These are phyloP conservation scores for Gibbula magus DNA, from an alignment of 2,888 invertebrate genomes.

Conservation along the genomic window DNA sequence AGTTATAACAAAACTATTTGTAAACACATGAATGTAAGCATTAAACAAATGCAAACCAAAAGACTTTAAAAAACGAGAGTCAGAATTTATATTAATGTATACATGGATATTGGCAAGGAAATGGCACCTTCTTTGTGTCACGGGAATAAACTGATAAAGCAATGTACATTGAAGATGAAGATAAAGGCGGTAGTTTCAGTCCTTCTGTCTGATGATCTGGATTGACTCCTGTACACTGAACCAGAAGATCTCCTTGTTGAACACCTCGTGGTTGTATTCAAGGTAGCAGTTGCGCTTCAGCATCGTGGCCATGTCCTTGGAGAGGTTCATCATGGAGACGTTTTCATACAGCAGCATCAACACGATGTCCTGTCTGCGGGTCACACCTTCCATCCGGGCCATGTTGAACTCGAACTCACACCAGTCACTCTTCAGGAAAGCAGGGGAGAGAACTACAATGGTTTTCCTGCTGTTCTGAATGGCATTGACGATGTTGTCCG, in stretches of 20 bases:
- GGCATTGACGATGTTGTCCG: slow-evolving; percentile 35
- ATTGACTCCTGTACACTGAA: too few relatives aligned
- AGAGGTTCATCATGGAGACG: background rate
- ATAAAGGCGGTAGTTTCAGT: too few relatives aligned
- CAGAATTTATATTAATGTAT: too few relatives aligned
- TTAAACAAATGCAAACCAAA: background rate
- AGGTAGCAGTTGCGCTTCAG: slow-evolving; percentile 17
- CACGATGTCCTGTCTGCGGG: slow-evolving; percentile 23
- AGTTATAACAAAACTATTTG: too few relatives aligned
- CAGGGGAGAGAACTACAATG: slow-evolving; percentile 33
- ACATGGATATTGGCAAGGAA: too few relatives aligned
- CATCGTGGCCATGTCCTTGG: background rate
- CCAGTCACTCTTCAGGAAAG: slow-evolving; percentile 34
- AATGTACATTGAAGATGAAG: background rate
- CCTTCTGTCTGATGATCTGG: too few relatives aligned
- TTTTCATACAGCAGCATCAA: slow-evolving; percentile 19
- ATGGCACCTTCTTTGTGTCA: background rate
- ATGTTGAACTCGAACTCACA: slow-evolving; percentile 44
- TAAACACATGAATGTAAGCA: background rate
- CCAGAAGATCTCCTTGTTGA: slow-evolving; percentile 7
- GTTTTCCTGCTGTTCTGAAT: slow-evolving; percentile 40
- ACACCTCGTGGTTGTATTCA: background rate
- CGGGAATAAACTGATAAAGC: background rate
- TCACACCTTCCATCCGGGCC: slow-evolving; percentile 28
- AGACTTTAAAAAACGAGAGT: background rate